Evolutionary conservation across 2,888 invertebrate genomes (phyloP), one percentile per base, ranked within the genome.

Genomic region (Oscheius sp.): DNA sequence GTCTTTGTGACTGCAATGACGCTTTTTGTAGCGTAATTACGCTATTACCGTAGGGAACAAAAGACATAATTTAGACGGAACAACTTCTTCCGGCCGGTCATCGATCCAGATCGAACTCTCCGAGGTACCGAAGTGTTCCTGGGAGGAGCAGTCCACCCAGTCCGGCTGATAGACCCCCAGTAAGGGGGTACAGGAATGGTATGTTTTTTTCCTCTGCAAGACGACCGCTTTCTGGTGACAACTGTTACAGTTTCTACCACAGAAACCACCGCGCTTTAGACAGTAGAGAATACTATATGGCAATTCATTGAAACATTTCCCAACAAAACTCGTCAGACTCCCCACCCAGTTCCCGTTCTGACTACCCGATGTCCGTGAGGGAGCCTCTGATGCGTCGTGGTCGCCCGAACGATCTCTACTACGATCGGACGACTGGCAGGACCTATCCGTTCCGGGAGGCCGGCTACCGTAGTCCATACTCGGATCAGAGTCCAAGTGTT

Each of bases 71-170:
- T 68, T 78, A 88, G 86, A 84, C 85, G 9, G 87, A 88, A 70
- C 88, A 88, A 62, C 78, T 89, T 63, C 78, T 88, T 65, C 76
- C 80, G 21, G 75, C 79, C 59, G 80, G 79, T 50, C 77, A 76
- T 57, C 80, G 83, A 59, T 85, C 85, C n/a, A 81, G 83, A 35
- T 85, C 84, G 1, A 81, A 82, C 33, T 79, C 85, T 9, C 78
- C 82, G 11, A 66, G 81, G 42, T 83, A 82, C 74, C 76, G 83
- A 53, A 80, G 78, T 63, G 80, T 79, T 71, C 75, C 75, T n/a
- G 72, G 78, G 47, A 55, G 74, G 11, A 68, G 55, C 10, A 76
- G 76, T 32, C 82, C 65, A 37, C 81, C 81, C n/a, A 78, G 78
- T 65, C 83, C 83, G 37, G 79, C 81, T 10, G 81, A 81, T 35